Evolutionary conservation across 2,113 vertebrate species (phyloP).

Genomic region (Neolamprologus modestus): DNA sequence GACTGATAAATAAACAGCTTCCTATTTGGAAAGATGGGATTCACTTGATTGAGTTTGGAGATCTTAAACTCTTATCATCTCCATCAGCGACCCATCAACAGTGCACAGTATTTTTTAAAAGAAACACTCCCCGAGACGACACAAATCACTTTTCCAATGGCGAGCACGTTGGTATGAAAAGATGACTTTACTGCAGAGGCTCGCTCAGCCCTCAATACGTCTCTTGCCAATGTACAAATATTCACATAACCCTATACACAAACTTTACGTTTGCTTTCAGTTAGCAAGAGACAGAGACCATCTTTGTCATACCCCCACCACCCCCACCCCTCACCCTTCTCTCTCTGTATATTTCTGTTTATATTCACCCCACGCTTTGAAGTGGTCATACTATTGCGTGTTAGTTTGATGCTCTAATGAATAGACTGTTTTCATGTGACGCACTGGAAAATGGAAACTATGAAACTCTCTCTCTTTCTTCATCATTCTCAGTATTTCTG

Average conservation of each 20-base stretch:
- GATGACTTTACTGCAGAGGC: background rate
- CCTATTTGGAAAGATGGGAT: background rate
- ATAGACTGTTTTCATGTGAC: conserved; percentile 50
- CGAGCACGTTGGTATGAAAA: background rate
- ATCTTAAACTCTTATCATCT: background rate
- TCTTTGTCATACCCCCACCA: conserved; percentile 23
- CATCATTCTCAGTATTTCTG: background rate
- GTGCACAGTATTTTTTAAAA: background rate
- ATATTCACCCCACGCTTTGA: conserved; percentile 47
- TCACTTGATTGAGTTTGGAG: background rate
- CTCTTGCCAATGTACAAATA: background rate
- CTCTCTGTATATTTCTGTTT: conserved; percentile 42
- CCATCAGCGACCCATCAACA: background rate
- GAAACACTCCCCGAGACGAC: background rate
- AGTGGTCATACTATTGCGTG: conserved; percentile 49
- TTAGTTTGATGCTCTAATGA: conserved; percentile 60
- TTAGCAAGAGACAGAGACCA: conserved; percentile 36
- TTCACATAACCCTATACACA: background rate
- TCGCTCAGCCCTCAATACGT: background rate
- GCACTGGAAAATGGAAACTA: conserved; percentile 58
- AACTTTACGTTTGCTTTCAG: background rate
- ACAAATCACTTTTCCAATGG: background rate
- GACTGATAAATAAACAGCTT: background rate
- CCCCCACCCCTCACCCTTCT: background rate
- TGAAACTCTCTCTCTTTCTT: conserved; percentile 19